phyloP scores from a whole-genome alignment of 1,140 invertebrate species.

The Brachystomella parvula region DNA sequence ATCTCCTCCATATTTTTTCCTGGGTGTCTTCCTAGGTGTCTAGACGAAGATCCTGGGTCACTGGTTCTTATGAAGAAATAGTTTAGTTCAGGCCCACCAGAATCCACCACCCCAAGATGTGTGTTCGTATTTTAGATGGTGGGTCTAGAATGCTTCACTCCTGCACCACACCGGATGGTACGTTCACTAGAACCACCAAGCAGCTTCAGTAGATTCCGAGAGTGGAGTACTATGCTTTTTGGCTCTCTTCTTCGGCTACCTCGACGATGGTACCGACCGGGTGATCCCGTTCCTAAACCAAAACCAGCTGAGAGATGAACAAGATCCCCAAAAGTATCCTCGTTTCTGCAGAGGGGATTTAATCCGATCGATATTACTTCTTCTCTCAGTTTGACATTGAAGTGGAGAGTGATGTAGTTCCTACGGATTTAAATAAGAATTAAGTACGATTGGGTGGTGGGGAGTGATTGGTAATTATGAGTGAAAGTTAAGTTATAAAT shows the following conservation, averaged over 20 bases:
- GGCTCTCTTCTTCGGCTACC: background rate
- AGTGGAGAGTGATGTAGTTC: too few relatives aligned
- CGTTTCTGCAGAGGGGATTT: too few relatives aligned
- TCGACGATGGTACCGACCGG: too few relatives aligned
- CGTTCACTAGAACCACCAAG: background rate
- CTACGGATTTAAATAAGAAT: too few relatives aligned
- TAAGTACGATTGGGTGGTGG: too few relatives aligned
- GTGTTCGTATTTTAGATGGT: background rate
- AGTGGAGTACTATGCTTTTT: background rate
- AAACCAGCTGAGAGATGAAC: background rate
- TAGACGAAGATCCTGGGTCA: background rate
- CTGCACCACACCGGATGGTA: conserved; percentile 3
- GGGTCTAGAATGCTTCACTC: background rate
- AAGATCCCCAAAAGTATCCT: too few relatives aligned
- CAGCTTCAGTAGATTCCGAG: background rate
- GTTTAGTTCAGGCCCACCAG: conserved; percentile 1
- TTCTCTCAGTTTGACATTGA: too few relatives aligned
- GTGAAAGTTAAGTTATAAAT: too few relatives aligned
- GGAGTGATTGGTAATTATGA: too few relatives aligned
- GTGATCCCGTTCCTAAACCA: too few relatives aligned
- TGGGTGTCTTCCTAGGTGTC: background rate
- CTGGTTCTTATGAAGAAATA: background rate
- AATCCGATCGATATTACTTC: too few relatives aligned
- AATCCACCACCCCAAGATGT: background rate
- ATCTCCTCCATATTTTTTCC: conserved; percentile 24